These are phyloP conservation scores for Girardinichthys multiradiatus DNA, from an alignment of 2,113 vertebrate genomes.

Conservation along the genomic window DNA sequence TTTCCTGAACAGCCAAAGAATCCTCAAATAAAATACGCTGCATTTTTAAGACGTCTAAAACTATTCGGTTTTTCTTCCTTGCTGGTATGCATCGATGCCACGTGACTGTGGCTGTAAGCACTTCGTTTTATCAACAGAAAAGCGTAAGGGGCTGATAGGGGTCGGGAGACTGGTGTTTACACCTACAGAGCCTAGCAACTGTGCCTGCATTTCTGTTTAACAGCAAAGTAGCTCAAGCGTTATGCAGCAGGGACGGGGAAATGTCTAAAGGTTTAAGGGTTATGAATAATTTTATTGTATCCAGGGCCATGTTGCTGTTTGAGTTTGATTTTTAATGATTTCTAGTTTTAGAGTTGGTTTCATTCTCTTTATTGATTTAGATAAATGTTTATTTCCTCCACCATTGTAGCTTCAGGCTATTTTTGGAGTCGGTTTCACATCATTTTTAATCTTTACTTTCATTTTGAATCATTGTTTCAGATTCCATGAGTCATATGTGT, in stretches of 20 bases:
- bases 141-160: background rate
- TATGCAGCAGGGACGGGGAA: background rate
- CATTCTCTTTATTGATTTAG: background rate
- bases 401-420: background rate
- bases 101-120: background rate
- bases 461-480: background rate
- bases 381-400: background rate
- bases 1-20: constrained; percentile 2
- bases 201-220: background rate
- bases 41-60: background rate
- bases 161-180: background rate
- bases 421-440: background rate
- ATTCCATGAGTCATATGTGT: background rate
- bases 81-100: background rate
- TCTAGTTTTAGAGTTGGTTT: background rate
- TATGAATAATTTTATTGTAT: background rate
- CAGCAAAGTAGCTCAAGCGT: background rate
- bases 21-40: background rate
- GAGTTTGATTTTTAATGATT: background rate
- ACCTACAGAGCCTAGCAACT: no score
- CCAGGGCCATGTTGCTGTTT: background rate
- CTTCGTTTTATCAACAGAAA: no score
- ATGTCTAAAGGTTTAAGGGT: no score
- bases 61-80: background rate
- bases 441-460: background rate